Evolutionary conservation across 2,888 invertebrate genomes (phyloP).

Genomic region (Ennomos erosarius): DNA sequence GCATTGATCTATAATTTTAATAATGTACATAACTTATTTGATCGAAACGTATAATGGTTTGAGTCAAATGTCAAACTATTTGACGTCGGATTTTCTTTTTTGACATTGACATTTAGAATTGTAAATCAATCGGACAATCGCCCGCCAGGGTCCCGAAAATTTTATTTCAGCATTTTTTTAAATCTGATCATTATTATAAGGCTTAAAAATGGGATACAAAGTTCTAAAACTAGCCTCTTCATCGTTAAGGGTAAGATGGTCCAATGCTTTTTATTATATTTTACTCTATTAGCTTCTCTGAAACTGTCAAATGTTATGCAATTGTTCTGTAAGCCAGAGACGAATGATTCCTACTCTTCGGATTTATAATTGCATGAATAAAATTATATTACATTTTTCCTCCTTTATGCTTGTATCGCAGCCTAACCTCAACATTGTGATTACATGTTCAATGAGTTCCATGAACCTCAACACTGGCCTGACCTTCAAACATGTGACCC

Average conservation of each 20-base stretch:
- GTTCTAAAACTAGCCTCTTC: conserved; percentile 74
- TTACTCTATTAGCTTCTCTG: conserved; percentile 8
- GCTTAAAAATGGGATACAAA: conserved; percentile 71
- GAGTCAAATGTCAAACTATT: too few species aligned
- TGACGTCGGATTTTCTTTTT: background rate
- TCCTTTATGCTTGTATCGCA: too few species aligned
- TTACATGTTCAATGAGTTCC: conserved; percentile 21
- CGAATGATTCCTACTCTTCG: background rate
- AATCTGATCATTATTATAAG: conserved; percentile 40
- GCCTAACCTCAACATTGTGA: background rate
- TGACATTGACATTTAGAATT: conserved; percentile 30
- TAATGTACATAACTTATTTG: too few species aligned
- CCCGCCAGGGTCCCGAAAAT: conserved; percentile 60
- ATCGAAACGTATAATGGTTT: too few species aligned
- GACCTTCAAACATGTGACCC: conserved; percentile 80
- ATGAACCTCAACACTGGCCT: conserved; percentile 38
- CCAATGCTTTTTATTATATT: conserved; percentile 15
- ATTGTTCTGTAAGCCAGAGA: conserved; percentile 40
- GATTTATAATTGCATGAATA: too few species aligned
- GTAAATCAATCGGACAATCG: conserved; percentile 31
- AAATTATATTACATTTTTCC: too few species aligned
- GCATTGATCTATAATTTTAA: too few species aligned
- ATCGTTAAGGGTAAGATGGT: conserved; percentile 68
- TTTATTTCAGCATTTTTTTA: conserved; percentile 43
- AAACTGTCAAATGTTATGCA: conserved; percentile 70